Base-by-base conservation (phyloP, 2,888 invertebrate species). In the Augiades crinisus region DNA sequence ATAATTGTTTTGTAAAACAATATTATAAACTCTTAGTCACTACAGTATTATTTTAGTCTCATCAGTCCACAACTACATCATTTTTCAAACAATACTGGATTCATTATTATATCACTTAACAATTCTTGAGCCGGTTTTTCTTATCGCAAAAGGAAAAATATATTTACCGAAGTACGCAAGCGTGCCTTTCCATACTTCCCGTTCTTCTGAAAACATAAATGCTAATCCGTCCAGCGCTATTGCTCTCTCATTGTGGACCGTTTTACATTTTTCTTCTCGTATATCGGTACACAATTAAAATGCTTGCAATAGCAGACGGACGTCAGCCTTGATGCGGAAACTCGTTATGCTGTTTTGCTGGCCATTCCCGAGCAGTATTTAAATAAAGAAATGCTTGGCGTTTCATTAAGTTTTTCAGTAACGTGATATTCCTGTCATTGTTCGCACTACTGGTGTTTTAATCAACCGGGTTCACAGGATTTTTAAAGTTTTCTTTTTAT, bases 251-350 rank as follows among this genome's bases (percentile, higher is more conserved):
- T 78, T 75, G 68, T 60, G 66, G 63, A 57, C 64, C 63, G 59
- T 73, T 77, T 77, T 73, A 67, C 69, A 70, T 69, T 67, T 68
- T 70, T 66, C 65, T 51, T 53, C 65, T 67, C 68, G 72, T 75
- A 69, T 71, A 74, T 76, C 70, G 70, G 63, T 61, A 65, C 70
- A 77, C 80, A 82, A 82, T 81, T 81, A 81, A 81, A 82, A 82
- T 78, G 67, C 75, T 68, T 59, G 70, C 68, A 60, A 73, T 68
- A 67, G 61, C 69, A 61, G 56, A 60, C 59, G 56, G 60, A 46
- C 41, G 40, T 14, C 38, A 31, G 37, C 46, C 36, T 36, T 36
- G 36, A 36, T 46, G 46, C 46, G 36, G 31, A 44, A 36, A 36
- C 46, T 46, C 34, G 36, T 46, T 46, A 46, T 46, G 34, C 45